A percentile compares a stretch with the other conserved stretches of the same genome.
These are phyloP conservation scores for Drosophila lutescens DNA, from an alignment of 2,888 invertebrate species.

Conservation along the genomic window DNA sequence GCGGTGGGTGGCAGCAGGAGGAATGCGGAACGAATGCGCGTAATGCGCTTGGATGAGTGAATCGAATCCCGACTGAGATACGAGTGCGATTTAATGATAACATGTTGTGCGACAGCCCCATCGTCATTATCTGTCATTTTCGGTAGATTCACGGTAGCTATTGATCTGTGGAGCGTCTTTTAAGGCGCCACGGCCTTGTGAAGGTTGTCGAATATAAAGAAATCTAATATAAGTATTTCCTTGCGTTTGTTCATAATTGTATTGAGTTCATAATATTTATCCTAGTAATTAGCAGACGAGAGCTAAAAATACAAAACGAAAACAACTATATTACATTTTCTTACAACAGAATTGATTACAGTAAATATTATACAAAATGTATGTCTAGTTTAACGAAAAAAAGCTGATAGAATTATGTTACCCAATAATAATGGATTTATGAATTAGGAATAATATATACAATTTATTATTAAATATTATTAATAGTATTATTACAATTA, in stretches of 20 bases:
- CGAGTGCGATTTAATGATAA: slow-evolving; percentile 38
- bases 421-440: too few relatives aligned
- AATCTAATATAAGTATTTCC: not conserved
- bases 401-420: too few relatives aligned
- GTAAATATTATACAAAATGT: too few relatives aligned
- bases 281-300: slow-evolving; percentile 9
- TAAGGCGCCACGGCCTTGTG: slow-evolving; percentile 10
- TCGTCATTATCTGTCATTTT: slow-evolving; percentile 41
- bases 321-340: slow-evolving; percentile 25
- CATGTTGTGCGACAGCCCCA: slow-evolving; percentile 46
- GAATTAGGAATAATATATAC: too few relatives aligned
- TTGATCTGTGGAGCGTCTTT: slow-evolving; percentile 11
- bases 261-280: not conserved
- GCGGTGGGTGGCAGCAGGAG: not conserved
- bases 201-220: not conserved
- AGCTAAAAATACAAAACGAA: slow-evolving; percentile 14
- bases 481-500: too few relatives aligned
- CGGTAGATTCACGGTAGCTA: slow-evolving; percentile 16
- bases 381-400: too few relatives aligned
- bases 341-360: not conserved
- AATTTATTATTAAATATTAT: too few relatives aligned
- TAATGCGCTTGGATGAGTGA: slow-evolving; percentile 58
- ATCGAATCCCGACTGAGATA: slow-evolving; percentile 48
- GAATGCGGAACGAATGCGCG: slow-evolving; percentile 59
- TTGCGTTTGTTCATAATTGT: not conserved